Percentiles rank a stretch among this genome's conserved stretches.
Conservation (phyloP, 2,113 vertebrate species). For the Oryctolagus cuniculus region DNA sequence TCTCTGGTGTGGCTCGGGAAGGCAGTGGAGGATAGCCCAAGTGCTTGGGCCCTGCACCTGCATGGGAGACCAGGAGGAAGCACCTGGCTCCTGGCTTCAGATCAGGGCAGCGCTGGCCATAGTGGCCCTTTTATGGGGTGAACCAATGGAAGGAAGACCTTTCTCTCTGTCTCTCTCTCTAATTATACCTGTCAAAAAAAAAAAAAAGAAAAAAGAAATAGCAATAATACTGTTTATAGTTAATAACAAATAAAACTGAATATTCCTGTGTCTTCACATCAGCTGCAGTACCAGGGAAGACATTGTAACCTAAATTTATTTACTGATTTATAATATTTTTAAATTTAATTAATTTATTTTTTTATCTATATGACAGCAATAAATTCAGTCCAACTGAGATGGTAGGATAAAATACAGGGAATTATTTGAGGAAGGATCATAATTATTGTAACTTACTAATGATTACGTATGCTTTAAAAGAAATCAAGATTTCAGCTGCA, state of each 20-base stretch:
- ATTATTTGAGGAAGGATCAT: background rate
- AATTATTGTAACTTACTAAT: background rate
- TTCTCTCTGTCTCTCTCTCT: too few species aligned
- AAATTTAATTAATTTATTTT: slow-evolving; percentile 16
- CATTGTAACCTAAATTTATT: background rate
- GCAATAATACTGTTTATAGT: background rate
- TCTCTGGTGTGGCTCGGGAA: too few species aligned
- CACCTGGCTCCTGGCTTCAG: too few species aligned
- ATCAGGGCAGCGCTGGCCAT: too few species aligned
- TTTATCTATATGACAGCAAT: background rate
- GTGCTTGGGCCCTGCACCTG: too few species aligned
- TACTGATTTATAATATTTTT: background rate
- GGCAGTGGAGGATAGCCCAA: too few species aligned
- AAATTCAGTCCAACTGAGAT: background rate
- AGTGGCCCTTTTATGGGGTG: too few species aligned
- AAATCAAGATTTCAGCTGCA: background rate
- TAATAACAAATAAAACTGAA: background rate
- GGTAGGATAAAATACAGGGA: slow-evolving; percentile 41
- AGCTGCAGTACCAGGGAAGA: background rate
- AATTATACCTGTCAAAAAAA: too few species aligned
- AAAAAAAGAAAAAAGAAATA: too few species aligned
- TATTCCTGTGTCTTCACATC: background rate
- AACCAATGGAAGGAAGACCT: too few species aligned
- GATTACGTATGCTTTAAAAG: background rate
- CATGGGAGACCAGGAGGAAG: too few species aligned